Evolutionary conservation across 35 echinoderm and acorn worm genomes (phyloP).

Genomic region (Amphiura filiformis): DNA sequence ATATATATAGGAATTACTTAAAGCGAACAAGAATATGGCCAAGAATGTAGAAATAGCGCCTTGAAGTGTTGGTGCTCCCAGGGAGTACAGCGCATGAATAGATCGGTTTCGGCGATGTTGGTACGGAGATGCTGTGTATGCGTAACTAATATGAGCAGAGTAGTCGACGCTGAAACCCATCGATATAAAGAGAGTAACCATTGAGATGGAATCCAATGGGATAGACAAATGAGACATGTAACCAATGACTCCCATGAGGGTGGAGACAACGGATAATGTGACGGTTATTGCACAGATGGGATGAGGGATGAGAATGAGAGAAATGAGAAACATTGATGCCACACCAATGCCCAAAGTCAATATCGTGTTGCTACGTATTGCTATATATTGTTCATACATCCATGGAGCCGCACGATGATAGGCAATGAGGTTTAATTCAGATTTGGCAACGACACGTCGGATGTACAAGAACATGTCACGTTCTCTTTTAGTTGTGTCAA

Average conservation of each 20-base stretch:
- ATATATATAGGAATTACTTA: constrained; percentile 52
- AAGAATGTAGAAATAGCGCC: constrained; percentile 50
- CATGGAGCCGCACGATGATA: neutral
- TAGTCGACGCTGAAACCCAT: no score
- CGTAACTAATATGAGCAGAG: constrained; percentile 63
- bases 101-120: neutral
- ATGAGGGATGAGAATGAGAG: constrained; percentile 77
- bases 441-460: neutral
- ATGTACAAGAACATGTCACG: neutral
- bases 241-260: no score
- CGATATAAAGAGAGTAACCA: no score
- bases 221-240: no score
- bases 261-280: no score
- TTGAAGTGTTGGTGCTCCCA: constrained; percentile 62
- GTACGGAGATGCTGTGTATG: constrained; percentile 23
- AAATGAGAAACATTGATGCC: constrained; percentile 59
- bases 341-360: constrained; percentile 11
- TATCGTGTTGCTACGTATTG: no score
- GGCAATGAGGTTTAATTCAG: neutral
- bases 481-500: neutral
- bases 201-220: no score
- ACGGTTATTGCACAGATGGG: constrained; percentile 60
- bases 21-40: constrained; percentile 25
- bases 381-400: neutral
- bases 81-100: no score